Evolutionary conservation across 2,888 invertebrate genomes (phyloP), one percentile per base, ranked within the genome.

Genomic region (Timema podura): DNA sequence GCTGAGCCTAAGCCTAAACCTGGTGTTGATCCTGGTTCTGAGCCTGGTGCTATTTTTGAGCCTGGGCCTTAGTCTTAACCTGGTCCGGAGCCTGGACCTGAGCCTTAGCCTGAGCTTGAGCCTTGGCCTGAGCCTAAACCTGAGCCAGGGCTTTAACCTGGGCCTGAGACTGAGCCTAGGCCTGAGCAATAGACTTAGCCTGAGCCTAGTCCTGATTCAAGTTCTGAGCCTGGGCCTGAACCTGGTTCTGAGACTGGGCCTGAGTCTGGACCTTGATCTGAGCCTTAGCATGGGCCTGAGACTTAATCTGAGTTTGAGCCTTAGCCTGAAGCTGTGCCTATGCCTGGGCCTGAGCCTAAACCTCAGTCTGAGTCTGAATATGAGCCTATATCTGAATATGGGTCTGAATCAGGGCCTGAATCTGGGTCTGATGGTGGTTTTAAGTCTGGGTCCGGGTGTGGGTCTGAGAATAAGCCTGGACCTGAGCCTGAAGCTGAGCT

Each of bases 261-360:
- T 65, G 65, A 3, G 6, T 5, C 65, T 65, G 5, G 65, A 44
- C 5, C 6, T 65, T 10, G 48, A 16, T 2, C 64, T 61, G 5
- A 3, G 65, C 0, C 65, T 6, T 30, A 3, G 6, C 5, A n/a
- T 65, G 2, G 5, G 47, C 65, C 2, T 65, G 5, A 0, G 47
- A 11, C 44, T 65, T 76, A 16, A 46, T 15, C 65, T 65, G 77
- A 48, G 72, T 72, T 74, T 71, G 64, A 9, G 46, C 48, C 8
- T 71, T 76, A 6, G 68, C 71, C 61, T 75, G 72, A 15, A 16
- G 64, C 15, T 68, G 70, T 10, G 16, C 65, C 48, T 71, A 70
- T 70, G 68, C 73, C 71, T 78, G 77, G 73, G 76, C 76, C 74
- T 80, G 80, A 0, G 48, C n/a, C n/a, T n/a, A n/a, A n/a, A n/a